Conservation (phyloP, 2,888 invertebrate genomes). For the Drosophila buzzatii region DNA sequence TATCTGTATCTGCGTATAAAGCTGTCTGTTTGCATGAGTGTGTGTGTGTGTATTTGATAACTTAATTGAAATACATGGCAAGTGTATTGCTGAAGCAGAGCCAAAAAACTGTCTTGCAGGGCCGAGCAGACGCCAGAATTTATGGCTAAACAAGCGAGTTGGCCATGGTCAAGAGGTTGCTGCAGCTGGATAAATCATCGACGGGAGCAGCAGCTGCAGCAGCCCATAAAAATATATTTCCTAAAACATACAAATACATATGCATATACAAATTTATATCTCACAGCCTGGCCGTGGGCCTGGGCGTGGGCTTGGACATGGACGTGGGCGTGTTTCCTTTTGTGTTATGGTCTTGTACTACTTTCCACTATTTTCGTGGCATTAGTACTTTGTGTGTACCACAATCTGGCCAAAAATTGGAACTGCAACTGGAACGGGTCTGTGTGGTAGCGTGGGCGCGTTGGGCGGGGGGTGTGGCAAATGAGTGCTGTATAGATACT, state of each 20-base stretch:
- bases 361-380: conserved; percentile 7
- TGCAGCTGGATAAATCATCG: conserved; percentile 50
- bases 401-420: conserved; percentile 41
- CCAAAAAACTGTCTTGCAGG: conserved; percentile 60
- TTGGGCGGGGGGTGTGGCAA: background rate
- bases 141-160: conserved; percentile 72
- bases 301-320: conserved; percentile 45
- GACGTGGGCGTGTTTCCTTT: conserved; percentile 48
- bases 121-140: conserved; percentile 44
- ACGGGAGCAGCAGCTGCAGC: conserved; percentile 20
- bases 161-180: conserved; percentile 65
- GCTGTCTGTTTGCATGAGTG: conserved; percentile 9
- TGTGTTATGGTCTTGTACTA: conserved; percentile 44
- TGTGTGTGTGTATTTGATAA: conserved; percentile 66
- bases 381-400: conserved; percentile 34
- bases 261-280: conserved; percentile 27
- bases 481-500: conserved; percentile 3
- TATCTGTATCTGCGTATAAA: conserved; percentile 8
- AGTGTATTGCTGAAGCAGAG: conserved; percentile 53
- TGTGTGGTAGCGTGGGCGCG: background rate
- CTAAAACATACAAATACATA: conserved; percentile 5
- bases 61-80: conserved; percentile 77
- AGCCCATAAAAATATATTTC: conserved; percentile 32
- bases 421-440: background rate
- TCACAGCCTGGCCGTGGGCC: background rate